Evolutionary conservation across 2,888 invertebrate genomes (phyloP), one percentile per base, ranked within the genome.

Genomic region (Temnothorax unifasciatus): DNA sequence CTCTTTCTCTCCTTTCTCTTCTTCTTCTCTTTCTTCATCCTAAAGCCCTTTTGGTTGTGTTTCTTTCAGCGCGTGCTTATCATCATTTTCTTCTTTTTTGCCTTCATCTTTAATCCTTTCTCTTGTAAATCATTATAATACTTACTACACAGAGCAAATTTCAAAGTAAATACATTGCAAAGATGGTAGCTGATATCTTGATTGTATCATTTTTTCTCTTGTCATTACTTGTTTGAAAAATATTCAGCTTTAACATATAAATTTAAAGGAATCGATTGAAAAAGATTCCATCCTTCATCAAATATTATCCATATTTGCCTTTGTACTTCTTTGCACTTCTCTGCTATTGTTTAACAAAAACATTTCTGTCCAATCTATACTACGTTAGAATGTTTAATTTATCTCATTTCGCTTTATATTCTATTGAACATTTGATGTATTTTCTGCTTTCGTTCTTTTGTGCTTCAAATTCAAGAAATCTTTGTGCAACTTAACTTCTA

Each of bases 31-130:
- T 74, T 73, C 68, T 69, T 57, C 34, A 25, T 41, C 11, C 18
- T 54, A 44, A 61, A 74, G 15, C 25, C 11, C 13, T 66, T 52
- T 64, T 64, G 52, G 44, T 52, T 66, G 50, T 68, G n/a, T 52
- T 77, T 77, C 54, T 68, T 77, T 77, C 25, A 18, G 41, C 21
- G 13, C 38, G 3, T 68, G 41, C n/a, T 13, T 54, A 77, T 77
- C 52, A 54, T 77, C 54, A 11, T 73, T 73, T 73, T 71, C n/a
- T 71, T 71, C 44, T 69, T 59, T 29, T 50, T 41, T 73, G 59
- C n/a, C 21, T 71, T 38, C 54, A n/a, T 57, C 34, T 59, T 54
- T 71, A 77, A 66, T 77, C 38, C 54, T 77, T 54, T 69, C 41
- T 54, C 52, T 54, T 41, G 3, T 57, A 69, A 38, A 57, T 79